Evolutionary conservation across 2,888 invertebrate species (phyloP).

Genomic region (Lepidochitona cinerea): DNA sequence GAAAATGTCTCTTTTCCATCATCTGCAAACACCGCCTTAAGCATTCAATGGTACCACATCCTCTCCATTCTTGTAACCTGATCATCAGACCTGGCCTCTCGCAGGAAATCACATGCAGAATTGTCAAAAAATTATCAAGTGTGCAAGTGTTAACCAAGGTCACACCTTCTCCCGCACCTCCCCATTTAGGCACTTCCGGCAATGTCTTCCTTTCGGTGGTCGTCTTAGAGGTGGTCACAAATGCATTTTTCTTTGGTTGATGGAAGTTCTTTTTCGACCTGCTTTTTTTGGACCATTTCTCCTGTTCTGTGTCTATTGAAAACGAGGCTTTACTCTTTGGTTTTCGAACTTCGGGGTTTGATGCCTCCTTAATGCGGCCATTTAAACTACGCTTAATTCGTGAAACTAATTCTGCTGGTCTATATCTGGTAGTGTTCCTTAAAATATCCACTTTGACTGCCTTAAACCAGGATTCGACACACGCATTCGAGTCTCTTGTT

Average conservation of each 20-base stretch:
- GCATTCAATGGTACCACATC: background rate
- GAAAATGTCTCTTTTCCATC: background rate
- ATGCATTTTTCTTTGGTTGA: background rate
- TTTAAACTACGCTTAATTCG: background rate
- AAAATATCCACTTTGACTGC: background rate
- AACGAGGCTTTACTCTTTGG: background rate
- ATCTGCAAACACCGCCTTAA: background rate
- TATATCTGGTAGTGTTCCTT: background rate
- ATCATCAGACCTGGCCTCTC: background rate
- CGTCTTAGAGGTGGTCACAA: too few species aligned
- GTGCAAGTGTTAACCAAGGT: background rate
- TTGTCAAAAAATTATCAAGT: background rate
- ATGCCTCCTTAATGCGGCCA: background rate
- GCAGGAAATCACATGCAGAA: background rate
- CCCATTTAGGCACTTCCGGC: background rate
- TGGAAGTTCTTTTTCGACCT: background rate
- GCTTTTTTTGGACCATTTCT: background rate
- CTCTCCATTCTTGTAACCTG: background rate
- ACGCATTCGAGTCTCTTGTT: conserved; percentile 7
- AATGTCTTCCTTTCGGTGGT: too few species aligned
- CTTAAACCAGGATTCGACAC: conserved; percentile 3
- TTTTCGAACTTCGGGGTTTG: background rate
- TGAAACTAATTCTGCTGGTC: background rate
- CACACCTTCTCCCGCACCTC: background rate
- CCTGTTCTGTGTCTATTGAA: background rate